These are phyloP conservation scores for Dermolepida albohirtum DNA, from an alignment of 2,888 invertebrate genomes.

Conservation along the genomic window DNA sequence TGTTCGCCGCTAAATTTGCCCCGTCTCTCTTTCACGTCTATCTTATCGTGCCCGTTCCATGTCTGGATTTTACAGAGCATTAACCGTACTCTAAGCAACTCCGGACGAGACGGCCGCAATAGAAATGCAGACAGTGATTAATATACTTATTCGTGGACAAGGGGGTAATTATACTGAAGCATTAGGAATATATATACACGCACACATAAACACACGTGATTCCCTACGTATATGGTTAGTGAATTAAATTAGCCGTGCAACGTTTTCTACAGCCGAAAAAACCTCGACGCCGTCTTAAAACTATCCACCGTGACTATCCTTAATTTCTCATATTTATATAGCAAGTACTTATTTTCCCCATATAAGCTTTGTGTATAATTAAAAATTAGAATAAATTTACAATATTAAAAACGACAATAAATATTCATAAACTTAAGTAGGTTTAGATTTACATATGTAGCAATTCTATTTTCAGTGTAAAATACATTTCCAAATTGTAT, in stretches of 20 bases:
- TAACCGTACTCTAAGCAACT: constrained; percentile 44
- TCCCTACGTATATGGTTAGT: constrained; percentile 18
- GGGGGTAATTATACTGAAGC: constrained; percentile 12
- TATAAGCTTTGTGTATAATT: no score
- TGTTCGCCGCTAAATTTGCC: background rate
- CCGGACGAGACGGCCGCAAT: constrained; percentile 18
- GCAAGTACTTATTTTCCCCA: constrained; percentile 1
- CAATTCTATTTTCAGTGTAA: no score
- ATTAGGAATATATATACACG: background rate
- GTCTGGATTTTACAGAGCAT: constrained; percentile 51
- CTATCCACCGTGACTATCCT: constrained; percentile 10
- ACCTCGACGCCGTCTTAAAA: background rate
- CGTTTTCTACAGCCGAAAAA: constrained; percentile 15
- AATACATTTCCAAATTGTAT: no score
- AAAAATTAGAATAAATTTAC: no score
- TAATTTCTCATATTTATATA: constrained; percentile 4
- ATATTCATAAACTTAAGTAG: no score
- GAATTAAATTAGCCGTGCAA: constrained; percentile 36
- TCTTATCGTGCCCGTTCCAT: constrained; percentile 2
- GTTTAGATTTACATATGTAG: no score
- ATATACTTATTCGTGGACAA: constrained; percentile 34
- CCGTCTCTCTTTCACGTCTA: background rate
- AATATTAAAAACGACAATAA: no score
- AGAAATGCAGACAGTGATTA: constrained; percentile 33
- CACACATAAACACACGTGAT: constrained; percentile 10